A percentile compares a stretch with the other conserved stretches of the same genome.
These are phyloP conservation scores for Noctilio leporinus DNA, from an alignment of 2,113 vertebrate genomes.

Conservation along the genomic window DNA sequence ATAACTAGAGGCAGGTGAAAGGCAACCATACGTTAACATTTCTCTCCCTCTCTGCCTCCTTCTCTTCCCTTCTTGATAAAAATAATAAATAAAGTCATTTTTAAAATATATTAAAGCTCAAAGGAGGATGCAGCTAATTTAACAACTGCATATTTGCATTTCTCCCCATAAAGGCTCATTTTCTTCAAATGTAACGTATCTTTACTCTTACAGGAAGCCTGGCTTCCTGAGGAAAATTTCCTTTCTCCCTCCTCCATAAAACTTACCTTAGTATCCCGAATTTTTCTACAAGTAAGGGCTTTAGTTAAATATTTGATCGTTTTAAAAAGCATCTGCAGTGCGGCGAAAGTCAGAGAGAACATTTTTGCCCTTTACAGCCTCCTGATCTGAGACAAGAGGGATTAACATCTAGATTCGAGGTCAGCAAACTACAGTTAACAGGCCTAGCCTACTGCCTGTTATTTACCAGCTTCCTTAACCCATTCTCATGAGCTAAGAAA, in stretches of 20 bases:
- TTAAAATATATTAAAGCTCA: too few species aligned
- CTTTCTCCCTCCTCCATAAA: neutral
- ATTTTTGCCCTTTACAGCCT: neutral
- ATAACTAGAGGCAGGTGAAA: too few species aligned
- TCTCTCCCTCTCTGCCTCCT: too few species aligned
- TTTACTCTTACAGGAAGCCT: neutral
- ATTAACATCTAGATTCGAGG: neutral
- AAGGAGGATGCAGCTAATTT: slow-evolving; percentile 11
- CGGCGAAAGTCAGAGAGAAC: neutral
- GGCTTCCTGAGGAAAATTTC: neutral
- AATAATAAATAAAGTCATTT: too few species aligned
- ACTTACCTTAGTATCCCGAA: neutral
- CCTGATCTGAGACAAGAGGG: neutral
- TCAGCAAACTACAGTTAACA: neutral
- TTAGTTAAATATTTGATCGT: slow-evolving; percentile 26
- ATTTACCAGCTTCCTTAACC: neutral
- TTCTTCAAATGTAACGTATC: slow-evolving; percentile 7
- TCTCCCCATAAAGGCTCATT: neutral
- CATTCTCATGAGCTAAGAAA: neutral
- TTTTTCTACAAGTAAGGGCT: neutral
- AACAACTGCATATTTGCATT: slow-evolving; percentile 1
- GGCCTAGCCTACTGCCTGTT: neutral
- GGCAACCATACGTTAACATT: too few species aligned
- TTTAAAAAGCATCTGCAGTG: slow-evolving; percentile 15
- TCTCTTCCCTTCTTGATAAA: too few species aligned